These are phyloP conservation scores for Radopholus similis DNA, from an alignment of 1,140 invertebrate species.

Conservation along the genomic window DNA sequence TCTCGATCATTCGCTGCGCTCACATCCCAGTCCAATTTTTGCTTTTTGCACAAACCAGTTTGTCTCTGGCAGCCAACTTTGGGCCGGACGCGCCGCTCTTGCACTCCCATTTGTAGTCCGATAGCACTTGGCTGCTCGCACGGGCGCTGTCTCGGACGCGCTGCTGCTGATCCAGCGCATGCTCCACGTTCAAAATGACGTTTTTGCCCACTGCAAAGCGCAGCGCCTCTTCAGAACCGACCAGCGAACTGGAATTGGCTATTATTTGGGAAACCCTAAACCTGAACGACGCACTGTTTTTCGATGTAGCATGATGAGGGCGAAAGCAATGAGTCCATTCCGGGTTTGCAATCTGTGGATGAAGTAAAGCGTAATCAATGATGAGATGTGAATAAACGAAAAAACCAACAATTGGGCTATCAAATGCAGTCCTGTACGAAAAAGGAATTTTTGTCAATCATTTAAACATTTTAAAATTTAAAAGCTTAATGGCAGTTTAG, in stretches of 20 bases:
- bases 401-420: no score
- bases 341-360: no score
- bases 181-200: slow-evolving; percentile 23
- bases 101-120: slow-evolving; percentile 39
- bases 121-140: slow-evolving; percentile 14
- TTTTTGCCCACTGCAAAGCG: slow-evolving; percentile 27
- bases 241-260: neutral
- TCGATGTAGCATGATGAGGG: slow-evolving; percentile 23
- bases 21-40: no score
- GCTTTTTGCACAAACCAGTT: slow-evolving; percentile 21
- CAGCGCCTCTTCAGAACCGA: slow-evolving; percentile 21
- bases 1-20: no score
- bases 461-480: no score
- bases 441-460: no score
- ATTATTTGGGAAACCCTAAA: neutral
- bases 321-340: no score
- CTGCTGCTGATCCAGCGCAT: slow-evolving; percentile 1
- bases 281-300: no score
- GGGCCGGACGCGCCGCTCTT: slow-evolving; percentile 36
- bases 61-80: slow-evolving; percentile 31
- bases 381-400: no score
- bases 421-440: no score
- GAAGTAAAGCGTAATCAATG: no score
- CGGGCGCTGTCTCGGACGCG: slow-evolving; percentile 26
- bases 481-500: no score